Conservation (phyloP, 2,113 vertebrate species). For the Erythrocercus mccallii region DNA sequence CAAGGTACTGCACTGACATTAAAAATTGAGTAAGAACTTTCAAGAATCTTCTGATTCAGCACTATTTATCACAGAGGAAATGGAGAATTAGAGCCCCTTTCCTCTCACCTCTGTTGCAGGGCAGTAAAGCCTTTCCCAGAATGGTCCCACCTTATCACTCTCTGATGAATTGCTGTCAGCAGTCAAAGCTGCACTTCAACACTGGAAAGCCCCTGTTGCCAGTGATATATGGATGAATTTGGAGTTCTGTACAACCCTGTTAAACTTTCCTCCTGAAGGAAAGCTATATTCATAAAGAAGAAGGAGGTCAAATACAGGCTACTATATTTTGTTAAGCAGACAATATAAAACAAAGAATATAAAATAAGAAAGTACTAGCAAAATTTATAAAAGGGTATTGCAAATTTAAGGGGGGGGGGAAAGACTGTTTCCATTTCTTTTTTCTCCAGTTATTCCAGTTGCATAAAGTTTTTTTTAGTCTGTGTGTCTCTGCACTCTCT, state of each 20-base stretch:
- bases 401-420: neutral
- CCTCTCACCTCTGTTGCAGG: neutral
- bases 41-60: constrained; percentile 42
- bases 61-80: constrained; percentile 15
- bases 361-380: neutral
- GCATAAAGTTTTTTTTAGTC: neutral
- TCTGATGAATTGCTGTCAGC: neutral
- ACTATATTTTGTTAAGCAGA: neutral
- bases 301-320: neutral
- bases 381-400: neutral
- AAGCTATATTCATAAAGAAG: neutral
- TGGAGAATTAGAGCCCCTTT: neutral
- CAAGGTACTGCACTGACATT: neutral
- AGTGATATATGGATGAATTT: neutral
- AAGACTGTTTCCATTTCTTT: neutral
- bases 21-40: constrained; percentile 34
- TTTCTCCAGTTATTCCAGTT: neutral
- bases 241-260: neutral
- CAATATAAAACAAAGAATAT: neutral
- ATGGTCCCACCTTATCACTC: neutral
- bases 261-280: neutral
- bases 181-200: neutral
- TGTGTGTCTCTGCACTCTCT: neutral
- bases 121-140: constrained; percentile 1
- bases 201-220: neutral